Conservation (phyloP, 2,888 invertebrate species). For the Copidosoma aretas region DNA sequence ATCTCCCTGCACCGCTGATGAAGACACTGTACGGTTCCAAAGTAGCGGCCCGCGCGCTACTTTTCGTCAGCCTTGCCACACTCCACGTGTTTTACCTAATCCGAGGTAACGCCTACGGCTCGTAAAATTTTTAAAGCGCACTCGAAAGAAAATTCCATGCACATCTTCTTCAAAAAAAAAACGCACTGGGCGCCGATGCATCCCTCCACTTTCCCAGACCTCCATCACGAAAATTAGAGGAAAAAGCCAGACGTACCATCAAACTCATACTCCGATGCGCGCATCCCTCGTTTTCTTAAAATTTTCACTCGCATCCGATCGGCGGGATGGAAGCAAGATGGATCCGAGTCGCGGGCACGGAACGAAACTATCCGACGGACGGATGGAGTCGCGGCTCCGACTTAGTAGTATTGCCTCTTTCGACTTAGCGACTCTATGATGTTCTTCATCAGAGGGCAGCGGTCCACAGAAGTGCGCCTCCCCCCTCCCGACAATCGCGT, state of each 20-base stretch:
- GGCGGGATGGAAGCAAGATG: background rate
- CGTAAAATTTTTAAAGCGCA: background rate
- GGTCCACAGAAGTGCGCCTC: slow-evolving; percentile 58
- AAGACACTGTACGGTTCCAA: background rate
- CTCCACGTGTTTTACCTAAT: background rate
- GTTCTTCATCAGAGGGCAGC: slow-evolving; percentile 57
- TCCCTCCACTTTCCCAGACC: slow-evolving; percentile 9
- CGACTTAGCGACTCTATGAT: slow-evolving; percentile 52
- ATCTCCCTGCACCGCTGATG: background rate
- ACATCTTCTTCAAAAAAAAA: slow-evolving; percentile 8
- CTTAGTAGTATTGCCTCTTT: slow-evolving; percentile 4
- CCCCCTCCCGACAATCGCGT: slow-evolving; percentile 32
- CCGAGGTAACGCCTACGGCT: background rate
- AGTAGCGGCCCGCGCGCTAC: too few species aligned
- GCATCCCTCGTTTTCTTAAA: background rate
- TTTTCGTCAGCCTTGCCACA: background rate
- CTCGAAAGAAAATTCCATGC: background rate
- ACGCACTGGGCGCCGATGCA: background rate
- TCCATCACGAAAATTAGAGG: slow-evolving; percentile 23
- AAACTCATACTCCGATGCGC: background rate
- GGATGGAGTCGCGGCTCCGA: background rate
- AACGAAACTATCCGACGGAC: slow-evolving; percentile 34
- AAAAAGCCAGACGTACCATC: background rate
- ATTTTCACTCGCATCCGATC: slow-evolving; percentile 33
- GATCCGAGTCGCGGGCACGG: background rate